Evolutionary conservation across 1,140 invertebrate genomes (phyloP).

Genomic region (Semibalanus balanoides): DNA sequence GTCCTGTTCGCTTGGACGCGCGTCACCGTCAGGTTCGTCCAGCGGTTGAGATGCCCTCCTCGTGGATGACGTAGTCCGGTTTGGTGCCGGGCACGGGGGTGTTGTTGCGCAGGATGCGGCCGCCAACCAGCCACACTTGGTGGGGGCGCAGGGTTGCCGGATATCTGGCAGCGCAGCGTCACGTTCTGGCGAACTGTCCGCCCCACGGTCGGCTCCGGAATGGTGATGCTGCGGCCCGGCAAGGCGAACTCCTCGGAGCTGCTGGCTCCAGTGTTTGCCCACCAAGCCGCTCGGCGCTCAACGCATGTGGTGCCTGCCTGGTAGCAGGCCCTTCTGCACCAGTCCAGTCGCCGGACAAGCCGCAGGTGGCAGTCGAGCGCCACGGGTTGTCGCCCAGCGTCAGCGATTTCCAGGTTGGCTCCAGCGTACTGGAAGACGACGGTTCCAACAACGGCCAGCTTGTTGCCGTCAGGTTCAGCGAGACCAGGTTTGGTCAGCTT

Average conservation of each 20-base stretch:
- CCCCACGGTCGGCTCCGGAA: constrained; percentile 42
- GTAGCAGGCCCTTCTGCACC: constrained; percentile 46
- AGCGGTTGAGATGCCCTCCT: constrained; percentile 34
- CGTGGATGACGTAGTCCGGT: constrained; percentile 22
- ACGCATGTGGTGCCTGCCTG: constrained; percentile 46
- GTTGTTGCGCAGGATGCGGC: constrained; percentile 41
- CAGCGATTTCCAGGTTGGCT: constrained; percentile 55
- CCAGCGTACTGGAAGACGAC: constrained; percentile 49
- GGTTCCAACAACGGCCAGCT: constrained; percentile 46
- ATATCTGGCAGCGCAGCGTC: constrained; percentile 63
- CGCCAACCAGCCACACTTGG: constrained; percentile 57
- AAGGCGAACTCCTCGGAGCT: constrained; percentile 52
- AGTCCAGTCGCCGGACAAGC: constrained; percentile 66
- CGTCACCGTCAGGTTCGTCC: constrained; percentile 60
- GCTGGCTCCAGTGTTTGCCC: constrained; percentile 46
- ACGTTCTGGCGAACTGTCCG: constrained; percentile 55
- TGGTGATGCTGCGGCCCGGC: constrained; percentile 47
- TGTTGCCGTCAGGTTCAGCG: constrained; percentile 41
- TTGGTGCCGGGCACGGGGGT: constrained; percentile 16
- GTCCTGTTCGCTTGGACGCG: constrained; percentile 53
- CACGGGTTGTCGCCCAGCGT: constrained; percentile 75
- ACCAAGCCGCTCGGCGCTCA: constrained; percentile 40
- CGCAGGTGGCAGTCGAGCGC: constrained; percentile 66
- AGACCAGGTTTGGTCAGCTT: constrained; percentile 32
- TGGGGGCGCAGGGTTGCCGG: constrained; percentile 64